phyloP scores from a whole-genome alignment of 2,888 invertebrate genomes.

The Lasioglossum morio region DNA sequence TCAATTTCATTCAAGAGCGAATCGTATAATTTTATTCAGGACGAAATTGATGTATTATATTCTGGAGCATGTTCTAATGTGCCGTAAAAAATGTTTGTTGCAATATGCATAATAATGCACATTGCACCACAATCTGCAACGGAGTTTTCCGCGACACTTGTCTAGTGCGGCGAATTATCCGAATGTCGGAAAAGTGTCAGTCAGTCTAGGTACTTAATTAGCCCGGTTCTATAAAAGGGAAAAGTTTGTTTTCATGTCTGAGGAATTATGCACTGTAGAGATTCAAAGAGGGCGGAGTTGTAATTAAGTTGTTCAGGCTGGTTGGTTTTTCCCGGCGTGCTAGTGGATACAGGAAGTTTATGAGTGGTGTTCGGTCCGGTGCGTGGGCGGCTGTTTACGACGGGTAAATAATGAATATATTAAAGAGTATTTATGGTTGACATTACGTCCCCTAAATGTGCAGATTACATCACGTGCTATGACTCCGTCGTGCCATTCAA shows the following conservation, averaged over 20 bases:
- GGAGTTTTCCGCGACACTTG: background rate
- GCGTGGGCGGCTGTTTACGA: conserved; percentile 10
- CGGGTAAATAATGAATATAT: background rate
- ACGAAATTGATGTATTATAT: no score
- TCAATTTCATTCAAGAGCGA: no score
- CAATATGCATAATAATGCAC: background rate
- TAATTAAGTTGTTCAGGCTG: conserved; percentile 12
- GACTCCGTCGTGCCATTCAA: background rate
- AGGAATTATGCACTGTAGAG: conserved; percentile 2
- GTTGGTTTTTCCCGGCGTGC: background rate
- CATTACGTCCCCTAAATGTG: background rate
- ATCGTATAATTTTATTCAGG: no score
- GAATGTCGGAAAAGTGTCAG: background rate
- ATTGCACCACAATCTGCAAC: background rate
- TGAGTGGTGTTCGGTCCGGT: background rate
- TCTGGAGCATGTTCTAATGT: no score
- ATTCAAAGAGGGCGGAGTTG: conserved; percentile 15
- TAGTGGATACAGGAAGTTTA: conserved; percentile 12
- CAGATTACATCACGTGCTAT: background rate
- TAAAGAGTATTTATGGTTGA: background rate
- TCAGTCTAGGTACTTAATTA: background rate
- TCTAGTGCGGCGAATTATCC: background rate
- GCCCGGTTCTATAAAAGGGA: background rate
- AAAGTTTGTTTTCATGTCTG: background rate
- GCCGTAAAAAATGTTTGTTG: no score